Conservation (phyloP, 2,113 vertebrate species). For the Apteryx owenii region DNA sequence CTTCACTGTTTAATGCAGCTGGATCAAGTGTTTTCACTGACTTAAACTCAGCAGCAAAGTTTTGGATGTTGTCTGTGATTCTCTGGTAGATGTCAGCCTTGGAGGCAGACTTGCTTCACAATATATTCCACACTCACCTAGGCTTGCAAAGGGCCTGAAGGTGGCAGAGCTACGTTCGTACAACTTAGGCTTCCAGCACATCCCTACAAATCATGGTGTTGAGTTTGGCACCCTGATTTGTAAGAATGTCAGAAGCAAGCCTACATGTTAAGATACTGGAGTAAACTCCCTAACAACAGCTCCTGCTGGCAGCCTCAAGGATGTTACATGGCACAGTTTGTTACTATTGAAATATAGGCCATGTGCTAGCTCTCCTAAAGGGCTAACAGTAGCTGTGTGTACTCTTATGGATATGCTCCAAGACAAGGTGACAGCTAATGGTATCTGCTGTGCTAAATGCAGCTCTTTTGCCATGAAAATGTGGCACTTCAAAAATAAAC, state of each 20-base stretch:
- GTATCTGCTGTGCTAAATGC: background rate
- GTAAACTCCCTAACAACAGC: background rate
- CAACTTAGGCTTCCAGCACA: background rate
- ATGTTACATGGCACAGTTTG: background rate
- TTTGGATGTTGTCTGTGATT: background rate
- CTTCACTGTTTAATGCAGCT: background rate
- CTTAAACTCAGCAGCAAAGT: background rate
- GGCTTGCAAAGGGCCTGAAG: background rate
- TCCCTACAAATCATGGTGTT: background rate
- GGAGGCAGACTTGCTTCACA: background rate
- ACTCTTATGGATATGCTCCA: background rate
- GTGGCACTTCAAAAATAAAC: background rate
- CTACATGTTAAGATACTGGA: background rate
- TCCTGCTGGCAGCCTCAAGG: background rate
- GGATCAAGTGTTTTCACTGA: background rate
- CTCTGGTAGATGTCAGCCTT: background rate
- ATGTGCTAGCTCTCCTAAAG: background rate
- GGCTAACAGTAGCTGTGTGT: background rate
- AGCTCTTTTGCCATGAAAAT: background rate
- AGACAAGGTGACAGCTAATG: background rate
- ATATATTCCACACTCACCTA: background rate
- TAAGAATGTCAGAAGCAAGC: background rate
- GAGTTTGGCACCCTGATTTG: background rate
- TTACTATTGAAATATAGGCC: background rate
- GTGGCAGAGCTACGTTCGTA: background rate